Evolutionary conservation across 1,140 invertebrate genomes (phyloP).

Genomic region (Pseudomyrmex dendroicus): DNA sequence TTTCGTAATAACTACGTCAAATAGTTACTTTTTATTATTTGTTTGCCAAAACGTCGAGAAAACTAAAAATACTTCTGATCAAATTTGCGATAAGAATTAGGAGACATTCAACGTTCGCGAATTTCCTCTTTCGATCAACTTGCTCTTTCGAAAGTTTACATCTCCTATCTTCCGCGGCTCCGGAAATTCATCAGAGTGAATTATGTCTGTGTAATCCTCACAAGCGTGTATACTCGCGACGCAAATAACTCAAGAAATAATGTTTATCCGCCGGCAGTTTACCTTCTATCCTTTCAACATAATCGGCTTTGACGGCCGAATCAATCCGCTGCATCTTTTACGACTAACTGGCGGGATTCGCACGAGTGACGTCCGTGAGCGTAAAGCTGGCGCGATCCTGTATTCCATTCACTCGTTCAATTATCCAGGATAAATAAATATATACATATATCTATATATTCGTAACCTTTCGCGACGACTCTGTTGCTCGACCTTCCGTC

Average conservation of each 20-base stretch:
- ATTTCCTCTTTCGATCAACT: neutral
- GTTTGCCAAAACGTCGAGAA: no score
- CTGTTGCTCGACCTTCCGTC: neutral
- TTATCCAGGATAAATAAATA: neutral
- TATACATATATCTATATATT: neutral
- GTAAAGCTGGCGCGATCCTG: neutral
- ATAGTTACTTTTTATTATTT: no score
- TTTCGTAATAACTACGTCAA: no score
- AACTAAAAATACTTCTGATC: no score
- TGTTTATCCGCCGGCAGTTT: slow-evolving; percentile 21
- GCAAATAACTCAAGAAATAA: slow-evolving; percentile 30
- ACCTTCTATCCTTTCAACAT: slow-evolving; percentile 28
- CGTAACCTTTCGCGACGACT: neutral
- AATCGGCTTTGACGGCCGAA: slow-evolving; percentile 27
- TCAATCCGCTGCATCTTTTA: slow-evolving; percentile 20
- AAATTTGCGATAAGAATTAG: no score
- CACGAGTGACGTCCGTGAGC: slow-evolving; percentile 19
- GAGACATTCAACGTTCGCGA: neutral
- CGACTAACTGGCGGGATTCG: slow-evolving; percentile 12
- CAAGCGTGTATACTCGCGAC: neutral
- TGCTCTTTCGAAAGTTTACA: neutral
- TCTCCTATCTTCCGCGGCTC: neutral
- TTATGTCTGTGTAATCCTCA: neutral
- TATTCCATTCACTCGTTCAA: neutral
- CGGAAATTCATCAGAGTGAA: slow-evolving; percentile 18